Conservation (phyloP, 2,797 vertebrate species). For the Spheniscus humboldti region DNA sequence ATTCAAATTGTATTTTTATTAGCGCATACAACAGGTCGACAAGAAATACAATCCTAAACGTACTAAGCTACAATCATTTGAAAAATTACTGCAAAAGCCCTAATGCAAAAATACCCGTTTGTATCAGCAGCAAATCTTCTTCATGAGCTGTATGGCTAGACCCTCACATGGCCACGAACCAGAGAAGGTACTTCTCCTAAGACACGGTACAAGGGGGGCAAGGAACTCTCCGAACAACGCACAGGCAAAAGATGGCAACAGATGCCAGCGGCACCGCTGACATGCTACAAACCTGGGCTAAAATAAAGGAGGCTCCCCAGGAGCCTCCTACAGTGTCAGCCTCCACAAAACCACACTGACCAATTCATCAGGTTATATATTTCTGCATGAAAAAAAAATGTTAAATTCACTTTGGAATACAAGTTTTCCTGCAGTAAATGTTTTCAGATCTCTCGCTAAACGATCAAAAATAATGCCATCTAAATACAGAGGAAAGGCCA, state of each 20-base stretch:
- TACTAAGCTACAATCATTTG: neutral
- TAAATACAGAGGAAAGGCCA: neutral
- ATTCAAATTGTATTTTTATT: neutral
- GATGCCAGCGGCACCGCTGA: no score
- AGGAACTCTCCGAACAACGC: accelerated
- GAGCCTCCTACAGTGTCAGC: neutral
- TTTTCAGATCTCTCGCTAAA: neutral
- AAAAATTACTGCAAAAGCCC: neutral
- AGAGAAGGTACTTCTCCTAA: neutral
- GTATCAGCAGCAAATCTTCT: neutral
- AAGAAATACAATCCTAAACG: neutral
- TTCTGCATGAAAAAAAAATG: neutral
- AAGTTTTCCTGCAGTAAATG: neutral
- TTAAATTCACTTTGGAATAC: neutral
- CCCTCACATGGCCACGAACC: neutral
- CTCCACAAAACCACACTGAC: neutral
- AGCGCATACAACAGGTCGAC: accelerated
- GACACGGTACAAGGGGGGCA: accelerated
- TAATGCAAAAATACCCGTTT: neutral
- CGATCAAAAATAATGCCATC: accelerated
- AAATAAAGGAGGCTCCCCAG: neutral
- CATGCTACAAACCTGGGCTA: neutral
- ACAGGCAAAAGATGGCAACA: accelerated
- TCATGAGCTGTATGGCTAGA: accelerated
- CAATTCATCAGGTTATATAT: accelerated